Evolutionary conservation across 1,140 invertebrate species (phyloP).

Genomic region (Heliconius congener): DNA sequence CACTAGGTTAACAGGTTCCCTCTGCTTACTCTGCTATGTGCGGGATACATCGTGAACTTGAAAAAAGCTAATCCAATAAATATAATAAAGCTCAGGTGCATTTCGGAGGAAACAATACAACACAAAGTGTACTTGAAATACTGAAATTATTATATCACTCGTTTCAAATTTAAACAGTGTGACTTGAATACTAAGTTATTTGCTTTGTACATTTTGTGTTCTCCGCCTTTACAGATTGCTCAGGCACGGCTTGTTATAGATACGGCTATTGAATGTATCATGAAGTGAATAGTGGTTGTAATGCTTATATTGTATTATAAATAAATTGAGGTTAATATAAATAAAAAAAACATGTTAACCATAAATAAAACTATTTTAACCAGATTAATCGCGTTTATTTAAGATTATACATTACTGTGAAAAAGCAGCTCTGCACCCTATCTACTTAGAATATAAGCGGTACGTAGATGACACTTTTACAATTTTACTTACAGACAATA

Average conservation of each 20-base stretch:
- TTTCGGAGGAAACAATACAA: constrained; percentile 5
- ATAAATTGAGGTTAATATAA: too few relatives aligned
- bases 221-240: constrained; percentile 25
- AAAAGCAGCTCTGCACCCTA: too few relatives aligned
- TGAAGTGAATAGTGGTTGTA: constrained; percentile 18
- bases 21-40: too few relatives aligned
- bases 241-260: constrained; percentile 28
- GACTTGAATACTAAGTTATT: constrained; percentile 43
- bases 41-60: too few relatives aligned
- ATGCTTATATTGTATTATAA: neutral
- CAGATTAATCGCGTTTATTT: too few relatives aligned
- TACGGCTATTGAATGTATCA: constrained; percentile 31
- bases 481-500: too few relatives aligned
- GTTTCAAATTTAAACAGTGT: constrained; percentile 59
- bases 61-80: neutral
- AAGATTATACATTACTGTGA: too few relatives aligned
- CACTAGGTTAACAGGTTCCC: too few relatives aligned
- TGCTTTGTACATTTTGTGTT: constrained; percentile 2
- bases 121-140: neutral
- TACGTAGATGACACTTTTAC: too few relatives aligned
- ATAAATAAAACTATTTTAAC: too few relatives aligned
- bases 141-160: constrained; percentile 26
- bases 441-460: too few relatives aligned
- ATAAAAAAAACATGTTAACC: too few relatives aligned
- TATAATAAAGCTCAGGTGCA: constrained; percentile 1